phyloP scores from a whole-genome alignment of 2,888 invertebrate species.

The Cremastinae sp. region DNA sequence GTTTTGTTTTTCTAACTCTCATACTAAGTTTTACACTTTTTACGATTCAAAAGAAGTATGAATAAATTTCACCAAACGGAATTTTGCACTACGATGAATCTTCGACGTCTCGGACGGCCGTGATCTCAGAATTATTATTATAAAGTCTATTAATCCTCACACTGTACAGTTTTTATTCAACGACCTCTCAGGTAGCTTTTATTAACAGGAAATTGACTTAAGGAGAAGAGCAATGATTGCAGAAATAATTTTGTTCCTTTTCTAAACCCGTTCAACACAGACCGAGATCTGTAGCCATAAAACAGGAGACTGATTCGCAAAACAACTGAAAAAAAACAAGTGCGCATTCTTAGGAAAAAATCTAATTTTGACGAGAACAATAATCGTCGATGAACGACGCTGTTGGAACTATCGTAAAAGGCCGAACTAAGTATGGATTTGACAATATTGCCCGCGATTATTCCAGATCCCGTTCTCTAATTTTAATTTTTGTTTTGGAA shows the following conservation, averaged over 20 bases:
- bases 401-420: slow-evolving; percentile 19
- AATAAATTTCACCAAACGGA: slow-evolving; percentile 27
- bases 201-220: slow-evolving; percentile 29
- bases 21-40: slow-evolving; percentile 7
- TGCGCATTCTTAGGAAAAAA: slow-evolving; percentile 36
- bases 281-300: slow-evolving; percentile 59
- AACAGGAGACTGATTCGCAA: slow-evolving; percentile 64
- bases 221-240: slow-evolving; percentile 13
- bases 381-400: slow-evolving; percentile 19
- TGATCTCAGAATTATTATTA: slow-evolving; percentile 64
- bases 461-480: slow-evolving; percentile 22
- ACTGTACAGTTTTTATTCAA: slow-evolving; percentile 63
- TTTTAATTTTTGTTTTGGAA: slow-evolving; percentile 21
- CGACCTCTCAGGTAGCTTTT: slow-evolving; percentile 51
- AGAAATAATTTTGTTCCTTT: slow-evolving; percentile 34
- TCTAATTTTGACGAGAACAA: slow-evolving; percentile 31
- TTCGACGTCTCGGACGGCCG: slow-evolving; percentile 63
- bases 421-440: slow-evolving; percentile 25
- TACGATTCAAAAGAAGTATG: slow-evolving; percentile 24
- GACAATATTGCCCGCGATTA: slow-evolving; percentile 58
- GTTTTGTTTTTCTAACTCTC: slow-evolving; percentile 11
- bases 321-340: slow-evolving; percentile 56
- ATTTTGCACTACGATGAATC: slow-evolving; percentile 58
- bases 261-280: slow-evolving; percentile 21
- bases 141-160: slow-evolving; percentile 56